Conservation (phyloP, 2,797 vertebrate genomes). For the Petrocephalus schoutedeni region DNA sequence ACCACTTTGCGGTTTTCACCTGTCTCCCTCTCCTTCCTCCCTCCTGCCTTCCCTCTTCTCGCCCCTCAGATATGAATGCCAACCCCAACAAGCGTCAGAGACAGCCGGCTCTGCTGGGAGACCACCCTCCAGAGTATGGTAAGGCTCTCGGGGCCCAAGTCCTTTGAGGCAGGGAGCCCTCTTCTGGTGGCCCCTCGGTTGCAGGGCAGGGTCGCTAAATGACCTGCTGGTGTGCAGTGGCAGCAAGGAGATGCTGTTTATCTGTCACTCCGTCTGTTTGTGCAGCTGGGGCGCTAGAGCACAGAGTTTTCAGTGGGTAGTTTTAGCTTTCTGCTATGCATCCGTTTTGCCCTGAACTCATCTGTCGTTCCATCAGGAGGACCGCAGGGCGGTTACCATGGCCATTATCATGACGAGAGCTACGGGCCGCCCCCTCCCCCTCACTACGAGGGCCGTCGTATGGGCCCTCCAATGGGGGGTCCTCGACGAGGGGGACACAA, state of each 20-base stretch:
- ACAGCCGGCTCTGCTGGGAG: slow-evolving; percentile 86
- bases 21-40: slow-evolving; percentile 17
- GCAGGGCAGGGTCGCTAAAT: slow-evolving; percentile 23
- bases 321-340: background rate
- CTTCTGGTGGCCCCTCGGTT: background rate
- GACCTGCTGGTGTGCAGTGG: slow-evolving; percentile 33
- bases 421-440: slow-evolving; percentile 76
- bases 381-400: slow-evolving; percentile 80
- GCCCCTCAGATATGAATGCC: slow-evolving; percentile 64
- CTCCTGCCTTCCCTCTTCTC: slow-evolving; percentile 25
- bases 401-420: slow-evolving; percentile 79
- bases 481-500: slow-evolving; percentile 67
- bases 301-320: background rate
- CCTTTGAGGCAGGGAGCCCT: background rate
- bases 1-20: slow-evolving; percentile 16
- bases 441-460: slow-evolving; percentile 82
- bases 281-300: background rate
- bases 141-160: slow-evolving; percentile 33
- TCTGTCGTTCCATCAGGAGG: slow-evolving; percentile 56
- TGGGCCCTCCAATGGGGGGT: slow-evolving; percentile 79
- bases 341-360: background rate
- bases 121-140: slow-evolving; percentile 92
- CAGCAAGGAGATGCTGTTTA: slow-evolving; percentile 27
- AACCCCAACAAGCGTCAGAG: slow-evolving; percentile 89
- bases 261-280: slow-evolving; percentile 13